Percentiles rank a stretch among this genome's conserved stretches.
Evolutionary conservation across 2,113 vertebrate species (phyloP).

Genomic region (Myiozetetes cayanensis): DNA sequence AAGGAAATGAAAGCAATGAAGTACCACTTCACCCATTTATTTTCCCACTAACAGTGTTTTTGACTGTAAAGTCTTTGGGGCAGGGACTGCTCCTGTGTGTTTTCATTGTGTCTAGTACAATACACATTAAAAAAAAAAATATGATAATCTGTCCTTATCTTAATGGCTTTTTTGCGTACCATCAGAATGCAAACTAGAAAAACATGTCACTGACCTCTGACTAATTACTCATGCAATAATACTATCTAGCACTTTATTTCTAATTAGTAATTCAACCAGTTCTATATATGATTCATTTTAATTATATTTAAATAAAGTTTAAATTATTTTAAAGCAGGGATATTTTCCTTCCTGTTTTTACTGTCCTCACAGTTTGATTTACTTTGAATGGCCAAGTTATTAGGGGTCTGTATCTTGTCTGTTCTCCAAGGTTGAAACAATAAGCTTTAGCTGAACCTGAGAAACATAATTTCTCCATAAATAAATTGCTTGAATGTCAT

Average conservation of each 20-base stretch:
- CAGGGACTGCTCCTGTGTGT: background rate
- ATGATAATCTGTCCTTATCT: background rate
- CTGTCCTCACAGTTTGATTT: background rate
- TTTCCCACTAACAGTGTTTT: background rate
- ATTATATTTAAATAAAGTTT: background rate
- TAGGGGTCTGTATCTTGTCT: conserved; percentile 16
- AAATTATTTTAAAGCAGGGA: background rate
- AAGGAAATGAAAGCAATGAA: background rate
- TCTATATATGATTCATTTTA: background rate
- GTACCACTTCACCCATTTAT: background rate
- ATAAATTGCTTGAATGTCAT: conserved; percentile 1
- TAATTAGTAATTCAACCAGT: background rate
- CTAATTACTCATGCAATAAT: background rate
- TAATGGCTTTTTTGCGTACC: background rate
- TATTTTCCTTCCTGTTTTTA: background rate
- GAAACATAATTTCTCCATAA: conserved; percentile 36
- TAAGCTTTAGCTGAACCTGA: conserved; percentile 45
- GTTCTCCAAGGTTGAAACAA: conserved; percentile 35
- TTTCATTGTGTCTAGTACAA: background rate
- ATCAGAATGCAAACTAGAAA: background rate
- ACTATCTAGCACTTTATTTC: background rate
- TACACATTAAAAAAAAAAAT: background rate
- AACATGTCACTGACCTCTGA: background rate
- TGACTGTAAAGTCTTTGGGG: background rate
- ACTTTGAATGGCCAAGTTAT: conserved; percentile 7